phyloP scores from a whole-genome alignment of 2,113 vertebrate genomes.

The Phalacrocorax brasilianus region DNA sequence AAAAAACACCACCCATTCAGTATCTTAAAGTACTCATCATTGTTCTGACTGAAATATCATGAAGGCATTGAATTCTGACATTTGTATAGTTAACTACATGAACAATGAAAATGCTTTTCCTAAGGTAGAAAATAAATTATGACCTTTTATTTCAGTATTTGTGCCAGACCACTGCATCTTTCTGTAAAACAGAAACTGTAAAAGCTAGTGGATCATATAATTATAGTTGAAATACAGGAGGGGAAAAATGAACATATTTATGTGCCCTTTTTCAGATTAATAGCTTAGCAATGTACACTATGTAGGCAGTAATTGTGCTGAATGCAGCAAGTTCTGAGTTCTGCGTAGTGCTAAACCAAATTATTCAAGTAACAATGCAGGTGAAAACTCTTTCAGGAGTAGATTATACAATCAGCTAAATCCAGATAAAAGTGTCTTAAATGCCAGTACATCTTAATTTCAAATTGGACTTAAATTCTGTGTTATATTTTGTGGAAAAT shows the following conservation, averaged over 20 bases:
- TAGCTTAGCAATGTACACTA: constrained; percentile 20
- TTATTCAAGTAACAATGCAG: background rate
- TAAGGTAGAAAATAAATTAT: constrained; percentile 44
- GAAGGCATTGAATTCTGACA: constrained; percentile 29
- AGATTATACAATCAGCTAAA: background rate
- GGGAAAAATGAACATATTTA: constrained; percentile 38
- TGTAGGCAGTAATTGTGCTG: constrained; percentile 16
- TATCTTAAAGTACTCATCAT: background rate
- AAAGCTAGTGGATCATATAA: constrained; percentile 65
- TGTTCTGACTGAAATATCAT: constrained; percentile 34
- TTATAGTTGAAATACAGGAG: constrained; percentile 57
- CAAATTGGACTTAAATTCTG: background rate
- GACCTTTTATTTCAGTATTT: constrained; percentile 50
- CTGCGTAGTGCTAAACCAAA: background rate
- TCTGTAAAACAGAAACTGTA: constrained; percentile 63
- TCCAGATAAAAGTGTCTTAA: background rate
- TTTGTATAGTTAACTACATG: constrained; percentile 24
- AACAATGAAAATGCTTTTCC: constrained; percentile 29
- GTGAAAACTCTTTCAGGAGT: background rate
- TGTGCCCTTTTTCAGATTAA: constrained; percentile 50
- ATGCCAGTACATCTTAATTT: background rate
- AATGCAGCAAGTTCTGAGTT: constrained; percentile 11
- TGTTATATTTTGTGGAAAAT: background rate
- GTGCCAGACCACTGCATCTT: constrained; percentile 53
- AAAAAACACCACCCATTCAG: background rate